These are phyloP conservation scores for Cryptus armator DNA, from an alignment of 2,888 invertebrate species.

Conservation along the genomic window DNA sequence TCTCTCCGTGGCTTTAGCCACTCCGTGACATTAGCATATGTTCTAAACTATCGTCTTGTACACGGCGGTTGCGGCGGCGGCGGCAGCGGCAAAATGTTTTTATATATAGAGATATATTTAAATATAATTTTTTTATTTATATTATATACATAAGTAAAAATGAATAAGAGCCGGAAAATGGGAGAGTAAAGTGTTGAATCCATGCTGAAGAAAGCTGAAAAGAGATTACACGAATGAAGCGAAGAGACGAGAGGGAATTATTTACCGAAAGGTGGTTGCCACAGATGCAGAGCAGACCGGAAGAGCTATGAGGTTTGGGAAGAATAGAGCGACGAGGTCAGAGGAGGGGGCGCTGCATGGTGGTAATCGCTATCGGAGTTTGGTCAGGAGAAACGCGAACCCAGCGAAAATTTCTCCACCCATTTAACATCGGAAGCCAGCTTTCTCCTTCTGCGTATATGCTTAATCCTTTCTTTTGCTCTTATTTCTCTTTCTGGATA, in stretches of 20 bases:
- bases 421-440: slow-evolving; percentile 28
- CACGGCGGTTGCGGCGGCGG: too few relatives aligned
- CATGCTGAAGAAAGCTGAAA: slow-evolving; percentile 21
- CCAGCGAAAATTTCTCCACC: slow-evolving; percentile 56
- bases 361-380: slow-evolving; percentile 67
- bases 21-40: too few relatives aligned
- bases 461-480: slow-evolving; percentile 61
- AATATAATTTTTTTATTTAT: not conserved
- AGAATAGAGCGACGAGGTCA: slow-evolving; percentile 14
- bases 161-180: slow-evolving; percentile 61
- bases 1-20: too few relatives aligned
- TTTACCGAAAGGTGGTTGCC: slow-evolving; percentile 63
- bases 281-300: slow-evolving; percentile 44
- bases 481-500: slow-evolving; percentile 25
- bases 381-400: slow-evolving; percentile 59
- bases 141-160: slow-evolving; percentile 42
- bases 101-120: too few relatives aligned
- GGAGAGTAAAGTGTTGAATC: slow-evolving; percentile 19
- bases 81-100: too few relatives aligned
- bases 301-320: slow-evolving; percentile 29
- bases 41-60: too few relatives aligned
- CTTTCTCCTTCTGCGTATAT: slow-evolving; percentile 39
- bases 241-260: slow-evolving; percentile 55
- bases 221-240: not conserved
- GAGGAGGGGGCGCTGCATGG: slow-evolving; percentile 22